phyloP scores from a whole-genome alignment of 2,888 invertebrate species.

The Marasmarcha lunaedactyla region DNA sequence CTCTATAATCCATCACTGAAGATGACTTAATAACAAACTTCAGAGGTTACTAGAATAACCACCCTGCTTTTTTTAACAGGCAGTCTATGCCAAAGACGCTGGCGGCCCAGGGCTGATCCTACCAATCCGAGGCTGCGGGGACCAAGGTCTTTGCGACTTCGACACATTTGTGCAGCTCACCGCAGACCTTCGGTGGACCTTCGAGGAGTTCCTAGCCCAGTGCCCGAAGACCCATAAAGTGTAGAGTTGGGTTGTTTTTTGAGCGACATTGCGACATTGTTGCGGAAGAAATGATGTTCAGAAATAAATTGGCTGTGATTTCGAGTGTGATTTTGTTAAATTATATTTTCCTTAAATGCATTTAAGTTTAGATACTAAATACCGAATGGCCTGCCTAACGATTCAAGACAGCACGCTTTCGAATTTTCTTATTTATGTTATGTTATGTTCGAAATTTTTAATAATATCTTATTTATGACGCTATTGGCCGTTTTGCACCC shows the following conservation, averaged over 20 bases:
- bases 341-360: no score
- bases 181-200: constrained; percentile 27
- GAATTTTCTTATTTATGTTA: no score
- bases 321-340: no score
- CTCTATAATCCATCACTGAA: no score
- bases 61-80: constrained; percentile 39
- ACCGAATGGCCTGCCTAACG: no score
- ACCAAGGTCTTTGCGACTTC: constrained; percentile 49
- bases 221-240: constrained; percentile 21
- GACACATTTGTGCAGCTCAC: constrained; percentile 51
- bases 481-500: no score
- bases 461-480: no score
- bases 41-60: no score
- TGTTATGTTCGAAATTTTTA: no score
- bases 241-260: neutral
- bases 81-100: constrained; percentile 51
- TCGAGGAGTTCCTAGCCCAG: constrained; percentile 25
- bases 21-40: no score
- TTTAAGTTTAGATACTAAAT: no score
- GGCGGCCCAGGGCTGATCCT: constrained; percentile 39
- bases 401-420: no score
- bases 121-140: constrained; percentile 54
- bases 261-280: neutral
- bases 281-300: neutral
- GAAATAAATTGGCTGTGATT: constrained; percentile 42